Evolutionary conservation across 2,113 vertebrate species (phyloP), one percentile per base, ranked within the genome.

Genomic region (Sardina pilchardus): DNA sequence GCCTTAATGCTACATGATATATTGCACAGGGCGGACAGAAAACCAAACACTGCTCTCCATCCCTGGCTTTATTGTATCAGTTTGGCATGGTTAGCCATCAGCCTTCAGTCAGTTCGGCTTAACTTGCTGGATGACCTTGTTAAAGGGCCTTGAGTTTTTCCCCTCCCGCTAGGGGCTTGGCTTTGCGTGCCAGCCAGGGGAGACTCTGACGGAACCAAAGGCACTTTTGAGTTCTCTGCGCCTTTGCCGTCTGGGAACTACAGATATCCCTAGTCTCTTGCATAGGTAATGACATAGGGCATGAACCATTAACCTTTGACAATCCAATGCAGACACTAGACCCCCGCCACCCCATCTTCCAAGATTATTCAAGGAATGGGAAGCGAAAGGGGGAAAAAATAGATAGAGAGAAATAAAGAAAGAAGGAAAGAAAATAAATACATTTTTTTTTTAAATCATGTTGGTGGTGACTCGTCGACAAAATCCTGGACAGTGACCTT

Each of bases 1-100:
- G 39, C 34, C 34, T 36, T 36, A 78, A 78, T 39, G 71, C 71
- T 78, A 16, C 71, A 34, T 78, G 71, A 78, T 78, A 78, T 78
- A 78, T 39, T 36, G 71, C 30, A 30, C 63, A 12, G 71, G 17
- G 10, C 34, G 16, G 30, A 16, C n/a, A 3, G n/a, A 30, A 30
- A 30, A 12, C 63, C 63, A 67, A 30, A 67, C 63, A 67, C 9
- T 1, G n/a, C 63, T 67, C 63, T 67, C 30, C 3, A 21, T 24
- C 21, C 21, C 21, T 1, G n/a, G n/a, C n/a, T 30, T 59, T 67
- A 67, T 67, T 67, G 63, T 67, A 67, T 67, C 63, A 30, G n/a
- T 78, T 78, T 78, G 71, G 71, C 71, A 78, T 78, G 71, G 12
- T 10, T 36, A 19, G 6, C 26, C 34, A 17, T 34, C 71, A 78